Evolutionary conservation across 2,113 vertebrate species (phyloP).

Genomic region (Prunella fulvescens): DNA sequence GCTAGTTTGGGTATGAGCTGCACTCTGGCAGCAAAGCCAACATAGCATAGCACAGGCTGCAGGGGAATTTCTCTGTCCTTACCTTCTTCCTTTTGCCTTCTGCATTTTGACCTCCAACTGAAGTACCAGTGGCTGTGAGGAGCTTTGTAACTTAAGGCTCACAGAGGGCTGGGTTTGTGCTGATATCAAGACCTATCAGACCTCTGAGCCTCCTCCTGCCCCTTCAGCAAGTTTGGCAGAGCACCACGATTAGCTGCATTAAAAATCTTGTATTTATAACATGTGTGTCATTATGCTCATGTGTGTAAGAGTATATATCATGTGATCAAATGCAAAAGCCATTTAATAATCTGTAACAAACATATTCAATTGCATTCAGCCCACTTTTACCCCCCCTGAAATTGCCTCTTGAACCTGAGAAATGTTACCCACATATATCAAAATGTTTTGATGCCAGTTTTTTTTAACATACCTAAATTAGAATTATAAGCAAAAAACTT

Average conservation of each 20-base stretch:
- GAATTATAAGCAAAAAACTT: not conserved
- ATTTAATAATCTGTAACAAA: not conserved
- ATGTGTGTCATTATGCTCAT: not conserved
- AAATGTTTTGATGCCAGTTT: not conserved
- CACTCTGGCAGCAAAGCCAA: not conserved
- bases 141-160: not conserved
- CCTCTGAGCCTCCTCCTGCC: not conserved
- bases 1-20: not conserved
- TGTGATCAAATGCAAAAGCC: not conserved
- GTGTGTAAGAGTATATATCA: not conserved
- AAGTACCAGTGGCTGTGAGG: not conserved
- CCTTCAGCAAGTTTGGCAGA: not conserved
- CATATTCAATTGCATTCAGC: not conserved
- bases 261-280: not conserved
- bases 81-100: not conserved
- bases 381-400: not conserved
- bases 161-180: not conserved
- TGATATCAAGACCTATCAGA: not conserved
- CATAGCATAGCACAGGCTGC: not conserved
- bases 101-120: not conserved
- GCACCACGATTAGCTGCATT: not conserved
- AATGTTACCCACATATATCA: not conserved
- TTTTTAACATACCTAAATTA: not conserved
- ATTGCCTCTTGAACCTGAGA: not conserved
- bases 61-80: not conserved